phyloP scores from a whole-genome alignment of 1,140 invertebrate genomes.

The Lordiphosa collinella region DNA sequence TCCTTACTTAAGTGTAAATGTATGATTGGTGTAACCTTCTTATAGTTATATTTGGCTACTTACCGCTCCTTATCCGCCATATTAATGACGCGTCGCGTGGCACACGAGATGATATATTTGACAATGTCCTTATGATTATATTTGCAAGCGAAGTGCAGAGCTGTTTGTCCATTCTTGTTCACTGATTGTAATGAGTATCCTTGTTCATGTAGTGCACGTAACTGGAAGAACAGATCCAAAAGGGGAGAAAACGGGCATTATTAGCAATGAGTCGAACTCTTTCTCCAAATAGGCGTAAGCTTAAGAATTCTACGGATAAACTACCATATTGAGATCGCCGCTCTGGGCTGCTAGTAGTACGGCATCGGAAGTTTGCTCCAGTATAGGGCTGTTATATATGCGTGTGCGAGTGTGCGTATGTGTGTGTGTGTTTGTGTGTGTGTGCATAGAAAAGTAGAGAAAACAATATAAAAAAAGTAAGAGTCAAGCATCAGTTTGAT shows the following conservation, averaged over 20 bases:
- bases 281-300: neutral
- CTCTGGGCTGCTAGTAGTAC: slow-evolving; percentile 90
- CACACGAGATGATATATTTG: slow-evolving; percentile 92
- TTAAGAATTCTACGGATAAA: slow-evolving; percentile 19
- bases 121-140: slow-evolving; percentile 94
- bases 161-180: slow-evolving; percentile 92
- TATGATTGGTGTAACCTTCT: too few relatives aligned
- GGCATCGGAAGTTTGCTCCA: slow-evolving; percentile 89
- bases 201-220: slow-evolving; percentile 89
- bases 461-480: slow-evolving; percentile 38
- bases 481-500: slow-evolving; percentile 56
- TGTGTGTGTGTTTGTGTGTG: slow-evolving; percentile 21
- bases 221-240: slow-evolving; percentile 79
- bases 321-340: slow-evolving; percentile 86
- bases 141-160: slow-evolving; percentile 91
- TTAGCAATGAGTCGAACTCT: neutral
- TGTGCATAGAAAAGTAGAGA: slow-evolving; percentile 56
- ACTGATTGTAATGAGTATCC: slow-evolving; percentile 93
- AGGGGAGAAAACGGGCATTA: neutral
- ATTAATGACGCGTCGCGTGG: slow-evolving; percentile 90
- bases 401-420: slow-evolving; percentile 9
- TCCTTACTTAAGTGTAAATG: too few relatives aligned
- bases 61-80: slow-evolving; percentile 93
- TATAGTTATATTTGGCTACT: too few relatives aligned
- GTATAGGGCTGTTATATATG: slow-evolving; percentile 81